Conservation (phyloP, 2,797 vertebrate species). For the Coracias cyanogaster region DNA sequence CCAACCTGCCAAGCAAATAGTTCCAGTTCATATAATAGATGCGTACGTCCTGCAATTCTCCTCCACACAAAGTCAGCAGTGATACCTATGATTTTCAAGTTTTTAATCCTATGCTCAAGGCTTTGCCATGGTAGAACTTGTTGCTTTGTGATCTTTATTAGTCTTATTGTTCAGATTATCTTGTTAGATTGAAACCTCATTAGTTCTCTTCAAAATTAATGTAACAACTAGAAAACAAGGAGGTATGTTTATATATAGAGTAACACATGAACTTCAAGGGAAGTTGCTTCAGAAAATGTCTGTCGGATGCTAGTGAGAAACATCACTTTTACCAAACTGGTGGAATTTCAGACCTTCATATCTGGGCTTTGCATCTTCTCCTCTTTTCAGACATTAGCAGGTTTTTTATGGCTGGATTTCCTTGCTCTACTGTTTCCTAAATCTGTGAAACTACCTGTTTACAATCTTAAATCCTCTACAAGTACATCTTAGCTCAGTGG, state of each 20-base stretch:
- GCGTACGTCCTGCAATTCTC: not conserved
- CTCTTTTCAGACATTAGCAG: not conserved
- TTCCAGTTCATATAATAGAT: not conserved
- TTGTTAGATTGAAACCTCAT: not conserved
- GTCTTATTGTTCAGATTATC: not conserved
- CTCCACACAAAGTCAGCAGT: not conserved
- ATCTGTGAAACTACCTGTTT: not conserved
- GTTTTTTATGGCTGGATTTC: not conserved
- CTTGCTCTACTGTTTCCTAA: not conserved
- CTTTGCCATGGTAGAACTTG: not conserved
- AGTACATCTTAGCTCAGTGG: not conserved
- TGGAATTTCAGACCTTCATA: not conserved
- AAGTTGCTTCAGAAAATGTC: not conserved
- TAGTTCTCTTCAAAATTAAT: not conserved
- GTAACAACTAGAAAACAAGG: accelerated
- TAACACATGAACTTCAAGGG: not conserved
- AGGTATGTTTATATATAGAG: not conserved
- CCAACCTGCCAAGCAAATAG: not conserved
- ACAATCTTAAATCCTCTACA: not conserved
- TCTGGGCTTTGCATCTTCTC: not conserved
- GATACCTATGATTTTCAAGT: not conserved
- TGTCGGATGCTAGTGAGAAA: not conserved
- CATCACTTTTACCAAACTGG: not conserved
- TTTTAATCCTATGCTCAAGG: not conserved
- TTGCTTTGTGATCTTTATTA: not conserved